These are phyloP conservation scores for Catocala sponsa DNA, from an alignment of 2,888 invertebrate species.

Conservation along the genomic window DNA sequence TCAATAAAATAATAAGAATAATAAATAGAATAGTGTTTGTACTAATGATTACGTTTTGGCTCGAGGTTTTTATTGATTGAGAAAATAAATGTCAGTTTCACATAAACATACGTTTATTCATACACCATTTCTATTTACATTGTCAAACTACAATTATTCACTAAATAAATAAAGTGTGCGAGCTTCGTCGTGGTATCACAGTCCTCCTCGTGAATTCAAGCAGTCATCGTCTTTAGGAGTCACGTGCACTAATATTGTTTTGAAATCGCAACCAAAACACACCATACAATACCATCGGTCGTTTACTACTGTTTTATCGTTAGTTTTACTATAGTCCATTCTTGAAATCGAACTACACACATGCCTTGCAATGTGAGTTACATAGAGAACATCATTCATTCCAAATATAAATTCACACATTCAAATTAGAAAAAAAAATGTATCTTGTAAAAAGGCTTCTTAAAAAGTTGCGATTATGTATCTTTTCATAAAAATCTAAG, in stretches of 20 bases:
- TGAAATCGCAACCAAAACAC: constrained; percentile 42
- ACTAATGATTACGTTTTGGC: too few species aligned
- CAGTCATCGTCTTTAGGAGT: constrained; percentile 36
- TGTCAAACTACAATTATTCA: constrained; percentile 64
- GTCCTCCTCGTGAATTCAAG: constrained; percentile 54
- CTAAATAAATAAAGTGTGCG: constrained; percentile 73
- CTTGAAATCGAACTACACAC: too few species aligned
- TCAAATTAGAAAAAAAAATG: constrained; percentile 11
- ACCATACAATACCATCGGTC: constrained; percentile 1
- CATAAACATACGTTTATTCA: constrained; percentile 67
- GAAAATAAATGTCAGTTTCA: constrained; percentile 21
- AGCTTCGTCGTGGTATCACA: constrained; percentile 80
- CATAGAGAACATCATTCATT: neutral
- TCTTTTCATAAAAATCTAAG: too few species aligned
- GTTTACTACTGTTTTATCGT: constrained; percentile 20
- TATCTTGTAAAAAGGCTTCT: too few species aligned
- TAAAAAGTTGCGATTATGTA: too few species aligned
- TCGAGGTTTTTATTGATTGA: too few species aligned
- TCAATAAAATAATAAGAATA: too few species aligned
- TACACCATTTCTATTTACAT: constrained; percentile 76
- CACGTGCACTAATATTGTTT: constrained; percentile 40
- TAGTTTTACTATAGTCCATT: neutral
- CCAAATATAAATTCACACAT: neutral
- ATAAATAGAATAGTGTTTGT: too few species aligned
- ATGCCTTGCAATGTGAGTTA: too few species aligned